phyloP scores from a whole-genome alignment of 1,140 invertebrate genomes.

The Pachypeltis micranthus region DNA sequence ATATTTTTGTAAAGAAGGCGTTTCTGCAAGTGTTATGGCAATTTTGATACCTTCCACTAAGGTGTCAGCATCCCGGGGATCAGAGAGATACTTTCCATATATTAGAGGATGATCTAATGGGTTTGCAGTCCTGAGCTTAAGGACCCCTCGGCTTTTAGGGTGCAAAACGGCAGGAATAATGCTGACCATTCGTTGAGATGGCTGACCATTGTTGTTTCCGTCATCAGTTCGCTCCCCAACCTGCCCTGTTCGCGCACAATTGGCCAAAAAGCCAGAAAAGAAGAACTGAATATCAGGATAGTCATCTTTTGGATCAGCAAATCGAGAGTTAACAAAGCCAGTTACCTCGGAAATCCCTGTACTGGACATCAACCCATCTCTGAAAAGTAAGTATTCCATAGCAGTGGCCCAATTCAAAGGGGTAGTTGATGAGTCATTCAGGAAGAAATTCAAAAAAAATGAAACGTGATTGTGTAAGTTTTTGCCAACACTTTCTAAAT shows the following conservation, averaged over 20 bases:
- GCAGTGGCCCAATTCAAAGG: conserved; percentile 77
- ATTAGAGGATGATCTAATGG: conserved; percentile 69
- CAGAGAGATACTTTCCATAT: conserved; percentile 68
- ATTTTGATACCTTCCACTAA: conserved; percentile 66
- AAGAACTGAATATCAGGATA: conserved; percentile 76
- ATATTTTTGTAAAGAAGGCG: conserved; percentile 50
- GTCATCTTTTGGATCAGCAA: conserved; percentile 54
- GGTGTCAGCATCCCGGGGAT: conserved; percentile 58
- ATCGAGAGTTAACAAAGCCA: conserved; percentile 64
- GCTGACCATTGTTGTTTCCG: conserved; percentile 31
- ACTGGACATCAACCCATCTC: conserved; percentile 72
- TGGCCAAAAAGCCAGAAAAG: conserved; percentile 69
- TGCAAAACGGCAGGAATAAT: conserved; percentile 58
- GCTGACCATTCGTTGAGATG: conserved; percentile 39
- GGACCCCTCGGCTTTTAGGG: conserved; percentile 67
- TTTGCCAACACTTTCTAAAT: conserved; percentile 70
- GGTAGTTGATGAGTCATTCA: conserved; percentile 69
- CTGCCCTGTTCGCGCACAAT: conserved; percentile 70
- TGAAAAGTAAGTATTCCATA: conserved; percentile 72
- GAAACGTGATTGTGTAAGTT: conserved; percentile 83
- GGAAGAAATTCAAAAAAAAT: conserved; percentile 59
- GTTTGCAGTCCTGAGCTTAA: conserved; percentile 59
- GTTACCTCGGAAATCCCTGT: conserved; percentile 73
- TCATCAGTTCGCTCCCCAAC: conserved; percentile 48
- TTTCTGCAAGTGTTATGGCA: conserved; percentile 51